Conservation (phyloP, 2,797 vertebrate genomes). For the Crypturellus tataupa region DNA sequence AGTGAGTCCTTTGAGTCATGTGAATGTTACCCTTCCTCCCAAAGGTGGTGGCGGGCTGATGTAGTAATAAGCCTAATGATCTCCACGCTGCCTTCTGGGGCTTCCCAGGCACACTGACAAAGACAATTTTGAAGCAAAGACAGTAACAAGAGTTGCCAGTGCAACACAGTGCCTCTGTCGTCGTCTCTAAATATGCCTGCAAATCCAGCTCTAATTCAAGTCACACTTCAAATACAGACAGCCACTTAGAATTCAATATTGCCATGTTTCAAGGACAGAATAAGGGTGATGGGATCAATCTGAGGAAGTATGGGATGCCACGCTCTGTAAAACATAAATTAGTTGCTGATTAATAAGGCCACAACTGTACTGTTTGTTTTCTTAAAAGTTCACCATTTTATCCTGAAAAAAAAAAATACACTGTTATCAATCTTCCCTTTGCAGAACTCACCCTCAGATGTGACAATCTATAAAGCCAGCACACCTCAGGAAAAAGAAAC, state of each 20-base stretch:
- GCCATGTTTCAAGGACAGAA: constrained; percentile 53
- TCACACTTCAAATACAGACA: constrained; percentile 51
- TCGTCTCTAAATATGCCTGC: constrained; percentile 35
- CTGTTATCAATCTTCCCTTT: neutral
- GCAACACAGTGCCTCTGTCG: neutral
- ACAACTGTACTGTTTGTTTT: neutral
- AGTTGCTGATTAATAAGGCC: neutral
- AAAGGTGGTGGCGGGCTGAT: neutral
- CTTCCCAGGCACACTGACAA: neutral
- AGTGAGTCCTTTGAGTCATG: constrained; percentile 45
- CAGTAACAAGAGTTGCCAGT: constrained; percentile 3
- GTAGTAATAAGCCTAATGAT: neutral
- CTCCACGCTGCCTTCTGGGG: neutral
- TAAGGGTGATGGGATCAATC: neutral
- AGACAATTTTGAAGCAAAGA: neutral
- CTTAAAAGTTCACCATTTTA: constrained; percentile 10
- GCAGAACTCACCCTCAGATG: neutral
- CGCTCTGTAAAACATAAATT: neutral
- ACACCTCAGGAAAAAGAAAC: neutral
- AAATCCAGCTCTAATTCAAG: constrained; percentile 46
- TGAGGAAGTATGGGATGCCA: neutral
- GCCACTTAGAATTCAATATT: constrained; percentile 8
- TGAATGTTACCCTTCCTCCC: constrained; percentile 42
- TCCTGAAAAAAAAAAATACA: neutral
- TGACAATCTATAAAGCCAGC: neutral